Evolutionary conservation across 2,113 vertebrate genomes (phyloP).

Genomic region (Vidua chalybeata): DNA sequence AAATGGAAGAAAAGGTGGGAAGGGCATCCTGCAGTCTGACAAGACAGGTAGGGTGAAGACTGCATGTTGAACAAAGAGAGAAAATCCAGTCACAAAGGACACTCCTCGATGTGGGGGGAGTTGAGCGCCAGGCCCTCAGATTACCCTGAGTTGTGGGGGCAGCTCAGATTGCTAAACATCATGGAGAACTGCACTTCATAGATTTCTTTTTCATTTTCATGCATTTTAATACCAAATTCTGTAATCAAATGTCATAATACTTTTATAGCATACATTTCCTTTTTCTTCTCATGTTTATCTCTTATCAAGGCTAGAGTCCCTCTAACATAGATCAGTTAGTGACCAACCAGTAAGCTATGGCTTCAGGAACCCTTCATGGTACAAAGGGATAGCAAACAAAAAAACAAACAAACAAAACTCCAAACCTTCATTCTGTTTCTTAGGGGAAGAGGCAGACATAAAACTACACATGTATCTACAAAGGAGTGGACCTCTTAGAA

Average conservation of each 20-base stretch:
- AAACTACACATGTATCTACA: background rate
- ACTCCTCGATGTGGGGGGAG: accelerated
- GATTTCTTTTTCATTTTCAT: background rate
- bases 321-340: background rate
- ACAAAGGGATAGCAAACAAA: background rate
- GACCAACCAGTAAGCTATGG: background rate
- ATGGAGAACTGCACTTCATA: background rate
- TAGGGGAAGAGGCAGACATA: background rate
- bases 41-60: background rate
- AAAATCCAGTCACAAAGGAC: background rate
- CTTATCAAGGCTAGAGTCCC: background rate
- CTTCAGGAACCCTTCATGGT: background rate
- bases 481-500: background rate
- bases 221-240: background rate
- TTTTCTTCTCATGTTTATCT: background rate
- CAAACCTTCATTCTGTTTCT: background rate
- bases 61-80: background rate
- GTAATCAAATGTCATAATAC: background rate
- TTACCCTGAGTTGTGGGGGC: background rate
- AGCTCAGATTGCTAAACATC: background rate
- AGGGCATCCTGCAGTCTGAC: background rate
- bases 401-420: background rate
- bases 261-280: background rate
- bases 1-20: background rate
- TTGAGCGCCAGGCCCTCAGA: background rate